Percentiles rank a stretch among this genome's conserved stretches.
These are phyloP conservation scores for Anoura caudifer DNA, from an alignment of 2,113 vertebrate species.

Conservation along the genomic window DNA sequence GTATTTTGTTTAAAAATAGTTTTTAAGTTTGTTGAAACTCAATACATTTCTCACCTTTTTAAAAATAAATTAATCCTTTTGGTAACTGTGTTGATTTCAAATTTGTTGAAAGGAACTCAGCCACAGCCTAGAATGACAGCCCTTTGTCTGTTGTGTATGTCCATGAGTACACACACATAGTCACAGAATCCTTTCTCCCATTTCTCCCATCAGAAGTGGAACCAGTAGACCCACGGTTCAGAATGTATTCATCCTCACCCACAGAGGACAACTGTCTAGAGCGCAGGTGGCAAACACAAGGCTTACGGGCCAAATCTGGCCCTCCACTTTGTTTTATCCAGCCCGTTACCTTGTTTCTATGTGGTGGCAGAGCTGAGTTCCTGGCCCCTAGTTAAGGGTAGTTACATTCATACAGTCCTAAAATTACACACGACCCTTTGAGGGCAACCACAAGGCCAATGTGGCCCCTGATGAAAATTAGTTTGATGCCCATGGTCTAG, in stretches of 20 bases:
- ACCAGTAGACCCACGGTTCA: not conserved
- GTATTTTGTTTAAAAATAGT: not conserved
- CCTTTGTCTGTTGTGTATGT: not conserved
- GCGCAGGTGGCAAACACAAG: too few species aligned
- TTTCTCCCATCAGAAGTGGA: not conserved
- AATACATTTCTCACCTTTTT: not conserved
- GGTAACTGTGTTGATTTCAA: not conserved
- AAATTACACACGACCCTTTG: too few species aligned
- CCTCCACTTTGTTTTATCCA: too few species aligned
- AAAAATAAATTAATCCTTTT: not conserved
- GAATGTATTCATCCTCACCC: not conserved
- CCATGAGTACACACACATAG: not conserved
- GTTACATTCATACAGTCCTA: too few species aligned
- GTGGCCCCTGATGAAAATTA: too few species aligned
- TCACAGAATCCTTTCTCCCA: not conserved
- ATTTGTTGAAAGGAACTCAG: not conserved
- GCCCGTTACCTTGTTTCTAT: too few species aligned
- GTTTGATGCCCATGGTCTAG: not conserved
- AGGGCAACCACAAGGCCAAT: too few species aligned
- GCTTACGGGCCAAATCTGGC: too few species aligned
- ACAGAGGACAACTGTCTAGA: not conserved
- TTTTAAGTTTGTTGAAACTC: not conserved
- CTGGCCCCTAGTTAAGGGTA: too few species aligned
- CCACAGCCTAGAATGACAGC: not conserved
- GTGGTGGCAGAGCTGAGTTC: too few species aligned